Base-by-base conservation (phyloP, 1,140 invertebrate species). In the Odontomachus brunneus region DNA sequence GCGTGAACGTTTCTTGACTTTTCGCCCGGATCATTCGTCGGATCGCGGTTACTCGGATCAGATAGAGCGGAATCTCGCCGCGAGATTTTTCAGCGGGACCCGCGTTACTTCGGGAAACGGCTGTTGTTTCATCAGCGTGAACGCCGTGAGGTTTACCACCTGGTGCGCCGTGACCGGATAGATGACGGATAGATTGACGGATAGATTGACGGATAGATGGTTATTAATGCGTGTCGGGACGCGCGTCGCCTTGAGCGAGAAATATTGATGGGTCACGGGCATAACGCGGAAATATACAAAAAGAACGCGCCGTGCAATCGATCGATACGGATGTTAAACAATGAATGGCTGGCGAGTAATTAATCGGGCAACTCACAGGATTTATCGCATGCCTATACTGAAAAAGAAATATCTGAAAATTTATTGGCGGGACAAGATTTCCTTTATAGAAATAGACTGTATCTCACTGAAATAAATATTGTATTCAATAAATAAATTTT, bases 101-200 rank as follows among this genome's bases (percentile, higher is more conserved):
- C 44, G 48, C 22, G 22, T 67, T 67, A 78, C 75, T 59, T 57
- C 17, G 65, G 65, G 44, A 80, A 80, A 80, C 60, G 3, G 65
- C 29, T n/a, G 29, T 44, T 19, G 19, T 55, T 26, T 80, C 53
- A 12, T 44, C 73, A 57, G 51, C 3, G 75, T 69, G 57, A 44
- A 51, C 29, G 38, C 33, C 65, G 75, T 44, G n/a, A 44, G 75
- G n/a, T 53, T 69, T 80, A 80, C 22, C 33, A 19, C n/a, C 24
- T 63, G 48, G 33, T n/a, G 65, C 53, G 53, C 65, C 38, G 11
- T 5, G 44, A 22, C n/a, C 33, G 17, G 48, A 53, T 69, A 71
- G 26, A 71, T 80, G 75, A 80, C 44, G 75, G 75, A 80, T 80
- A 80, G 51, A 80, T 71, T n/a, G n/a, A n/a, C n/a, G n/a, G n/a